Evolutionary conservation across 2,888 invertebrate species (phyloP).

Genomic region (Caenorhabditis japonica): DNA sequence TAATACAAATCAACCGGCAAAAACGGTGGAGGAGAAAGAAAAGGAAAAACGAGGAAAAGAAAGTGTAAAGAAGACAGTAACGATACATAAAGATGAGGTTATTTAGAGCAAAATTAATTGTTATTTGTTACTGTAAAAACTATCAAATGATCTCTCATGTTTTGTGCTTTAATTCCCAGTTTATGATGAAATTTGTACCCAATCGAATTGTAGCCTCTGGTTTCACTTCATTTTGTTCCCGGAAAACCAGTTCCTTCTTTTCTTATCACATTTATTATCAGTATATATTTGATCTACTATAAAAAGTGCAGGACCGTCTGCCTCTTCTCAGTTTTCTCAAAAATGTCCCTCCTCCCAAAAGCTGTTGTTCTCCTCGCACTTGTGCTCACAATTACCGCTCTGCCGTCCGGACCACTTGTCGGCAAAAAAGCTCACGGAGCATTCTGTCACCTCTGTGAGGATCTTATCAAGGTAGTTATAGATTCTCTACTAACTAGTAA

Average conservation of each 20-base stretch:
- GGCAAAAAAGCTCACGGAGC: slow-evolving; percentile 39
- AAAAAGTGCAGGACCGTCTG: too few species aligned
- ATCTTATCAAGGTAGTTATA: slow-evolving; percentile 24
- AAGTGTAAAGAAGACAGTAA: slow-evolving; percentile 24
- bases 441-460: slow-evolving; percentile 44
- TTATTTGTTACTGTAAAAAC: neutral
- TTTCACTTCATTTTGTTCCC: too few species aligned
- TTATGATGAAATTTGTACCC: too few species aligned
- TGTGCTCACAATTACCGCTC: neutral
- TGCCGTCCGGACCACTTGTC: slow-evolving; percentile 15
- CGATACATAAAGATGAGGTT: slow-evolving; percentile 17
- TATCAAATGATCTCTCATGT: neutral
- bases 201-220: too few species aligned
- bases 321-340: too few species aligned
- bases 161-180: slow-evolving; percentile 4
- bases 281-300: too few species aligned
- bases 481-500: neutral
- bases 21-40: neutral
- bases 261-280: too few species aligned
- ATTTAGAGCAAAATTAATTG: too few species aligned
- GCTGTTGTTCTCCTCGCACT: neutral
- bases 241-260: too few species aligned
- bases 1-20: slow-evolving; percentile 21
- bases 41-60: slow-evolving; percentile 9
- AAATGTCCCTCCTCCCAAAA: too few species aligned